phyloP scores from a whole-genome alignment of 2,113 vertebrate species.

The Carassius gibelio region DNA sequence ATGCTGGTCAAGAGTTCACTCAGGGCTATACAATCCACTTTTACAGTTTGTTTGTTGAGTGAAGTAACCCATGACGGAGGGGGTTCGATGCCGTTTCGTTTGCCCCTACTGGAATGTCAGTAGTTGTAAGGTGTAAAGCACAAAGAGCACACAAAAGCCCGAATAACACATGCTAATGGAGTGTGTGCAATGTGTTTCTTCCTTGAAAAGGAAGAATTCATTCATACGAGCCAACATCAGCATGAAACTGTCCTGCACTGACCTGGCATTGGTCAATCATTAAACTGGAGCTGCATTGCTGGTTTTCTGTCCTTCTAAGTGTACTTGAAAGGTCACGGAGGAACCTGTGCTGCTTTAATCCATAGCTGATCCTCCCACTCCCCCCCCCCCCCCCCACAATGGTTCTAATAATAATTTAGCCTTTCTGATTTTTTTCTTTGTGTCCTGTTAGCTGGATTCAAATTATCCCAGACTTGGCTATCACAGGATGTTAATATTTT shows the following conservation, averaged over 20 bases:
- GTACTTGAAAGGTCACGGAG: constrained; percentile 16
- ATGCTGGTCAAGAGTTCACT: constrained; percentile 53
- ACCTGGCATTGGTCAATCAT: constrained; percentile 58
- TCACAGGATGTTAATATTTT: constrained; percentile 51
- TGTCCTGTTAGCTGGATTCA: constrained; percentile 24
- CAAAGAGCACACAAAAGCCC: constrained; percentile 36
- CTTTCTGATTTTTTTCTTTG: constrained; percentile 1
- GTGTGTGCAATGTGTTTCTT: constrained; percentile 23
- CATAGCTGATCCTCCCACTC: background rate
- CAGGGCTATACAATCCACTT: constrained; percentile 40
- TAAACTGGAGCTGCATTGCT: constrained; percentile 40
- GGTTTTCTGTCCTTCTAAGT: constrained; percentile 26
- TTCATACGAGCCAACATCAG: constrained; percentile 42
- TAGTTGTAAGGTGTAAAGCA: constrained; percentile 31
- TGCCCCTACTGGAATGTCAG: constrained; percentile 31
- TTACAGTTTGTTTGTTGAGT: constrained; percentile 53
- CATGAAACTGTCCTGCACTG: constrained; percentile 41
- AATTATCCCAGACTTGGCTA: constrained; percentile 36
- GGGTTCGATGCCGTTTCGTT: constrained; percentile 10
- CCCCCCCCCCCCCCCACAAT: background rate
- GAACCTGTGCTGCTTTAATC: constrained; percentile 3
- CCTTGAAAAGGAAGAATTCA: constrained; percentile 43
- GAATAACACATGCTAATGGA: constrained; percentile 24
- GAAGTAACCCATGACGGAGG: constrained; percentile 37
- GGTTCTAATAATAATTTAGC: background rate